These are phyloP conservation scores for Crossaster papposus DNA, from an alignment of 53 echinoderm and acorn worm species.

Conservation along the genomic window DNA sequence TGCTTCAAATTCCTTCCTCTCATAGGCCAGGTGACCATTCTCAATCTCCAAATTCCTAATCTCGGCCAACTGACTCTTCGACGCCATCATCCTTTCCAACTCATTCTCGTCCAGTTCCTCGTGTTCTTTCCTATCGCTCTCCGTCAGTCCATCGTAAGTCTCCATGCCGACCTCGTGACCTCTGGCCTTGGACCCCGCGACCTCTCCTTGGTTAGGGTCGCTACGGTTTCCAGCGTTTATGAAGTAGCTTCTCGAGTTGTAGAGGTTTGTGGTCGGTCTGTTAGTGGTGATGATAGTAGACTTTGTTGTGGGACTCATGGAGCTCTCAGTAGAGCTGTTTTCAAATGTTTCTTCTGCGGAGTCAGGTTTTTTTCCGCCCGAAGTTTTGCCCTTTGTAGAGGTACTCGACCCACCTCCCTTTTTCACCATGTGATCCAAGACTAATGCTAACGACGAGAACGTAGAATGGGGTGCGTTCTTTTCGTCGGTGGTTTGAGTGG, in stretches of 20 bases:
- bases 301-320: slow-evolving; percentile 43
- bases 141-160: slow-evolving; percentile 10
- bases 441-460: slow-evolving; percentile 18
- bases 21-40: slow-evolving; percentile 56
- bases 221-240: background rate
- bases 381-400: background rate
- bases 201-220: slow-evolving; percentile 8
- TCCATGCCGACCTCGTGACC: slow-evolving; percentile 25
- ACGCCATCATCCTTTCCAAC: slow-evolving; percentile 7
- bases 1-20: slow-evolving; percentile 45
- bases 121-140: slow-evolving; percentile 42
- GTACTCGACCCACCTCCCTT: background rate
- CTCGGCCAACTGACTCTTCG: slow-evolving; percentile 39
- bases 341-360: slow-evolving; percentile 40
- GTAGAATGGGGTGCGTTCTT: background rate
- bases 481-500: background rate
- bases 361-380: background rate
- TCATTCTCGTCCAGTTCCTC: slow-evolving; percentile 18
- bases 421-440: slow-evolving; percentile 43
- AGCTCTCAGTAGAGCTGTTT: slow-evolving; percentile 52
- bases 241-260: slow-evolving; percentile 27
- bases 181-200: background rate
- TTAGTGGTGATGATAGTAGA: slow-evolving; percentile 4
- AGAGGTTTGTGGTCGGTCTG: slow-evolving; percentile 20
- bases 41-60: slow-evolving; percentile 55